Conservation (phyloP, 2,797 vertebrate genomes). For the Poecilia wingei region DNA sequence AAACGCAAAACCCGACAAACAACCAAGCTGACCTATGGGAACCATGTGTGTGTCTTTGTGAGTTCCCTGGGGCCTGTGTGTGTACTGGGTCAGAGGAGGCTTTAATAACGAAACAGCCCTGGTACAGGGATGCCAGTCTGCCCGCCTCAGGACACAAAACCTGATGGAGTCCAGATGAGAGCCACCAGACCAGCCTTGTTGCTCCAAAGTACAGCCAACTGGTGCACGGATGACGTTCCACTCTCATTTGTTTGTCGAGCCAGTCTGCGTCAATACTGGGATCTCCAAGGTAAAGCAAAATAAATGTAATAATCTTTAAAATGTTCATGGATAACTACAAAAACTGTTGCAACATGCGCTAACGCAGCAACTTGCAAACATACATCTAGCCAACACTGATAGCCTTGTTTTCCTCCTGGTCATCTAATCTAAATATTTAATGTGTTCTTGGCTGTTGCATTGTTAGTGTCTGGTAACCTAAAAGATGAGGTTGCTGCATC, state of each 20-base stretch:
- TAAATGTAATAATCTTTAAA: conserved; percentile 44
- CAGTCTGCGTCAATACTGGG: conserved; percentile 35
- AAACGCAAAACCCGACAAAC: conserved; percentile 70
- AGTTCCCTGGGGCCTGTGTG: conserved; percentile 63
- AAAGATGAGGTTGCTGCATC: conserved; percentile 75
- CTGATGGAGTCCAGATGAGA: conserved; percentile 80
- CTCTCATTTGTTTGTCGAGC: conserved; percentile 13
- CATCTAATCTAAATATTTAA: conserved; percentile 81
- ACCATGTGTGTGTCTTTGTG: conserved; percentile 72
- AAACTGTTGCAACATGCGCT: conserved; percentile 33
- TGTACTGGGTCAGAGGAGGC: conserved; percentile 72
- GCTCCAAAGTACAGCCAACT: conserved; percentile 40
- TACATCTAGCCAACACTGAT: background rate
- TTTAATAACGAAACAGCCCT: conserved; percentile 77
- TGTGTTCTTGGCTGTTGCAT: conserved; percentile 62
- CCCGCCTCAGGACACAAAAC: conserved; percentile 67
- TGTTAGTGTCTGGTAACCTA: conserved; percentile 74
- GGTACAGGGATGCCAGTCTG: conserved; percentile 76
- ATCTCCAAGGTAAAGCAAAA: conserved; percentile 52
- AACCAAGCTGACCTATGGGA: conserved; percentile 74
- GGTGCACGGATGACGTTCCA: conserved; percentile 17
- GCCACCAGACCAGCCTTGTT: conserved; percentile 66
- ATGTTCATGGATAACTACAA: conserved; percentile 40
- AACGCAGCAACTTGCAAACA: conserved; percentile 25
- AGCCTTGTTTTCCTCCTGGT: conserved; percentile 58